A percentile compares a stretch with the other conserved stretches of the same genome.
Conservation (phyloP, 2,888 invertebrate genomes). For the Deroplatys truncata region DNA sequence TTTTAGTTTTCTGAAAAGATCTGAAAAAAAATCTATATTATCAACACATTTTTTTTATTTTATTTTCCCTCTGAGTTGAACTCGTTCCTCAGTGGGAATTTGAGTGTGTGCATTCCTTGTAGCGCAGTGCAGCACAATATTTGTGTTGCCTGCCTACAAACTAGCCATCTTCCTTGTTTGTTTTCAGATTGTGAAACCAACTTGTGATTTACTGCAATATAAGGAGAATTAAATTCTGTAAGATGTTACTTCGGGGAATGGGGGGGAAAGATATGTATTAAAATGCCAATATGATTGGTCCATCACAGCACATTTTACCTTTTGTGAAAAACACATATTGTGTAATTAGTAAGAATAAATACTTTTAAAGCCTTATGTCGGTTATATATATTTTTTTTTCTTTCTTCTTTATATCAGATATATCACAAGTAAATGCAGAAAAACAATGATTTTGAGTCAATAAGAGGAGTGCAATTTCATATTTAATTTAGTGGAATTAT, state of each 20-base stretch:
- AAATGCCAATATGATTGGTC: constrained; percentile 9
- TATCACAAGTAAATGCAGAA: background rate
- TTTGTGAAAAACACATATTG: constrained; percentile 31
- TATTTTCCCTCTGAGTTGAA: background rate
- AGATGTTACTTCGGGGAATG: background rate
- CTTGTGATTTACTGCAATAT: background rate
- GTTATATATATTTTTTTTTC: too few species aligned
- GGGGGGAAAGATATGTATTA: background rate
- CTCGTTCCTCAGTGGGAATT: background rate
- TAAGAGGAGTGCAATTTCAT: too few species aligned
- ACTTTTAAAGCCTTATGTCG: background rate
- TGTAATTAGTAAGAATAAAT: constrained; percentile 38
- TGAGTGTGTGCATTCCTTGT: background rate
- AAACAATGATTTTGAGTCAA: too few species aligned
- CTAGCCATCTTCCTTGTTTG: background rate
- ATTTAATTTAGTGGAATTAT: too few species aligned
- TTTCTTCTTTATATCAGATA: background rate
- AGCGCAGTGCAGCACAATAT: background rate
- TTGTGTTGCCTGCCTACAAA: background rate
- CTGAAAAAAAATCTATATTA: background rate
- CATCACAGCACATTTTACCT: constrained; percentile 21
- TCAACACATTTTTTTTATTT: background rate
- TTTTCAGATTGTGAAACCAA: background rate
- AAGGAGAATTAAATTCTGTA: background rate
- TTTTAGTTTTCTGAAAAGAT: background rate